Conservation (phyloP, 2,113 vertebrate genomes). For the Equus przewalskii region DNA sequence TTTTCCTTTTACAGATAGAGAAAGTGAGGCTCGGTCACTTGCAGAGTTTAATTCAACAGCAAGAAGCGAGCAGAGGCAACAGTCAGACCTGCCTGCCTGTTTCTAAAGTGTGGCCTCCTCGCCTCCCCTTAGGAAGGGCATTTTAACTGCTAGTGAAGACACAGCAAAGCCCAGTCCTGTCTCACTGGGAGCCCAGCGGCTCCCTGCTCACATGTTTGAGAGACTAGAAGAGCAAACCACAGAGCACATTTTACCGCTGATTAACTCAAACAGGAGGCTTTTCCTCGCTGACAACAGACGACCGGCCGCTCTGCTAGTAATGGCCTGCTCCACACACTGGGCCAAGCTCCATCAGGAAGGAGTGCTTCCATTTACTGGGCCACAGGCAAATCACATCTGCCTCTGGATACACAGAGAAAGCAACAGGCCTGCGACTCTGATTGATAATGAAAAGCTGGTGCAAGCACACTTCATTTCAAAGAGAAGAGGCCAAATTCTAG, state of each 20-base stretch:
- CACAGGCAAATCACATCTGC: background rate
- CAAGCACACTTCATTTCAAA: background rate
- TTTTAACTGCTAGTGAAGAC: background rate
- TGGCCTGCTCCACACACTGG: background rate
- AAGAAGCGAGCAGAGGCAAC: background rate
- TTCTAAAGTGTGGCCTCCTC: background rate
- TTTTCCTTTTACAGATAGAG: background rate
- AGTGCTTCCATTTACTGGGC: background rate
- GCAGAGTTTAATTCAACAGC: background rate
- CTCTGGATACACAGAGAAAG: background rate
- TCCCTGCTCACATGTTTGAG: background rate
- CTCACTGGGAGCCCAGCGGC: background rate
- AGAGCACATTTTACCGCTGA: background rate
- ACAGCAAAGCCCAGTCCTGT: background rate
- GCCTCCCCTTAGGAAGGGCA: background rate
- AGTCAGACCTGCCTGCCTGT: background rate
- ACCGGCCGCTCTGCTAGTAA: background rate
- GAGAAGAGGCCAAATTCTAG: slow-evolving; percentile 8
- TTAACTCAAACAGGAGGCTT: background rate
- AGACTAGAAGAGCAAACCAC: background rate
- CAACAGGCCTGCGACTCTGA: background rate
- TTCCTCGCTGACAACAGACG: background rate
- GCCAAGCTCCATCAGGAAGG: background rate
- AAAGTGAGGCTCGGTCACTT: background rate
- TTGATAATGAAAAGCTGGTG: slow-evolving; percentile 32